Evolutionary conservation across 2,797 vertebrate genomes (phyloP), one percentile per base, ranked within the genome.

Genomic region (Coilia nasus): DNA sequence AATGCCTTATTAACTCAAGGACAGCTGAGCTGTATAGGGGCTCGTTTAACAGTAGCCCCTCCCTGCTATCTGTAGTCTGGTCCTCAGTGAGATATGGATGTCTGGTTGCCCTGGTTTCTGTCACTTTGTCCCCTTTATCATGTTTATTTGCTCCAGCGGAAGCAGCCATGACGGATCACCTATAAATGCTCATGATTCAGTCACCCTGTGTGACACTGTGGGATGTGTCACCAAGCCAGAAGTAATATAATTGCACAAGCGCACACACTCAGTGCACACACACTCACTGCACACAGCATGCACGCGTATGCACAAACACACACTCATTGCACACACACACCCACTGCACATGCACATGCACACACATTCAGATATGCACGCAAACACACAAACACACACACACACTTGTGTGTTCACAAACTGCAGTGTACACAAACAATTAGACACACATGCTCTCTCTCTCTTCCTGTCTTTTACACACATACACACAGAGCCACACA

Each of bases 161-260:
- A 64, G n/a, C 60, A 25, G 23, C 60, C 11, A 25, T 64, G 57
- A 60, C 57, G 6, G 19, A 3, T 60, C 10, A n/a, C 25, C 28
- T 6, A n/a, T 31, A 15, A 71, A 12, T 10, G 2, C 4, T 15
- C 64, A 71, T 71, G 64, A 71, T 71, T 71, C 64, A 71, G 3
- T 71, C 64, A 71, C 28, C 64, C 64, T 3, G 28, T 31, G 31
- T 71, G 28, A 35, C 64, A 71, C 64, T 71, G 28, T 6, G 64
- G 64, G 25, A 31, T 71, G 64, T 71, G 64, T 71, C 64, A 71
- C 14, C 25, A 17, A 71, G 35, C 12, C 14, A 71, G 31, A 35
- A 62, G n/a, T 23, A 71, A 35, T 71, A 35, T 71, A 71, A 71
- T 71, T 71, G 64, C 64, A 71, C 31, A 35, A 9, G 50, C 50